A percentile compares a stretch with the other conserved stretches of the same genome.
These are phyloP conservation scores for Listronotus oregonensis DNA, from an alignment of 1,140 invertebrate species.

Conservation along the genomic window DNA sequence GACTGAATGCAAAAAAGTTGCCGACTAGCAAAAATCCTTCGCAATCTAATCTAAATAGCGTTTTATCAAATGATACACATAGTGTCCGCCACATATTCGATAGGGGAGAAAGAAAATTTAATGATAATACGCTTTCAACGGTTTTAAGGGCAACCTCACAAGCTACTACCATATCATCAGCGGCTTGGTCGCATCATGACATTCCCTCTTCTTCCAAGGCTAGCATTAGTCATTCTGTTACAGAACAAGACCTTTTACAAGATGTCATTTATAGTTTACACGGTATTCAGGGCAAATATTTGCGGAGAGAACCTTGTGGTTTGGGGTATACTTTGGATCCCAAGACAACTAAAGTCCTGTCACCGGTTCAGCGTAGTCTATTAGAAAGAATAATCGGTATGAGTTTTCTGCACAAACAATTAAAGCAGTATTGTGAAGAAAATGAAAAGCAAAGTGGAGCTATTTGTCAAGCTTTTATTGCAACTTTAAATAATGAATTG, in stretches of 20 bases:
- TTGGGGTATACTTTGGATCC: slow-evolving; percentile 72
- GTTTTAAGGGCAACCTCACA: slow-evolving; percentile 33
- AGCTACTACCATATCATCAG: slow-evolving; percentile 38
- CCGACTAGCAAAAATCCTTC: slow-evolving; percentile 4
- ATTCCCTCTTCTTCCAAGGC: slow-evolving; percentile 37
- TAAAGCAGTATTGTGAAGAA: slow-evolving; percentile 72
- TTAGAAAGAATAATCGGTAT: slow-evolving; percentile 80
- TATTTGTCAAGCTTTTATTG: slow-evolving; percentile 79
- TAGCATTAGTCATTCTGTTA: slow-evolving; percentile 31
- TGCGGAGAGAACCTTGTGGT: slow-evolving; percentile 68
- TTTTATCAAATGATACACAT: slow-evolving; percentile 24
- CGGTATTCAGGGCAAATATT: slow-evolving; percentile 77
- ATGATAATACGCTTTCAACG: slow-evolving; percentile 26
- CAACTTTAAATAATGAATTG: slow-evolving; percentile 83
- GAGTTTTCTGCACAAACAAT: slow-evolving; percentile 83
- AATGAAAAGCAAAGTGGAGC: slow-evolving; percentile 64
- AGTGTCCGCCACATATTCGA: slow-evolving; percentile 37
- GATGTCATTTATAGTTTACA: slow-evolving; percentile 83
- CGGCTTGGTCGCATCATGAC: slow-evolving; percentile 37
- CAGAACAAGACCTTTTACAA: slow-evolving; percentile 64
- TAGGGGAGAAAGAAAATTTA: slow-evolving; percentile 32
- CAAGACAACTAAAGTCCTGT: slow-evolving; percentile 56
- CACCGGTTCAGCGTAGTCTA: slow-evolving; percentile 59
- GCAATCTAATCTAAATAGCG: slow-evolving; percentile 13
- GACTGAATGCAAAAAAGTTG: slow-evolving; percentile 15